Percentiles rank a stretch among this genome's conserved stretches.
These are phyloP conservation scores for Plotosus lineatus DNA, from an alignment of 2,113 vertebrate species.

Conservation along the genomic window DNA sequence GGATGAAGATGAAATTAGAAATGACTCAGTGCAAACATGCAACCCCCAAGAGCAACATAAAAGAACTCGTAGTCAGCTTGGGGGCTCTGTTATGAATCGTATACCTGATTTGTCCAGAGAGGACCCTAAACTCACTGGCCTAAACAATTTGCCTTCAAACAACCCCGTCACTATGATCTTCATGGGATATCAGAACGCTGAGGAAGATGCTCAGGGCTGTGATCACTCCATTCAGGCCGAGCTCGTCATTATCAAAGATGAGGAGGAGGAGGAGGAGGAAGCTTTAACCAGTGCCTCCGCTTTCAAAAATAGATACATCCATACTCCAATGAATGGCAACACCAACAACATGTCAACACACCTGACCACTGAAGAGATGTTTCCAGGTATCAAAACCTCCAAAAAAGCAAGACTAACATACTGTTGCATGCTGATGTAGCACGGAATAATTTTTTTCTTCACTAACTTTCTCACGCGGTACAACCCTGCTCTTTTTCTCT, in stretches of 20 bases:
- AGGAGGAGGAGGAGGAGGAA: constrained; percentile 71
- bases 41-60: background rate
- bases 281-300: background rate
- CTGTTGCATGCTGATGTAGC: constrained; percentile 73
- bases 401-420: constrained; percentile 58
- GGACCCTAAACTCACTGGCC: constrained; percentile 62
- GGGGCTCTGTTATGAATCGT: constrained; percentile 24
- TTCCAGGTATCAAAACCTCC: constrained; percentile 75
- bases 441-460: constrained; percentile 18
- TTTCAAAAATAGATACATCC: background rate
- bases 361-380: constrained; percentile 7
- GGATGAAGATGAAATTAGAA: background rate
- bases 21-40: background rate
- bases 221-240: constrained; percentile 82
- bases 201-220: constrained; percentile 65
- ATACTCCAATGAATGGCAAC: background rate
- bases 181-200: constrained; percentile 87
- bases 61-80: background rate
- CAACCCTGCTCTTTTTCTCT: background rate
- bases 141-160: constrained; percentile 72
- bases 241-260: constrained; percentile 82
- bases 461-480: background rate
- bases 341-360: background rate
- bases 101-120: constrained; percentile 42
- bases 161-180: constrained; percentile 92